Base-by-base conservation (phyloP, 2,113 vertebrate species). In the Platycercus adscitus region DNA sequence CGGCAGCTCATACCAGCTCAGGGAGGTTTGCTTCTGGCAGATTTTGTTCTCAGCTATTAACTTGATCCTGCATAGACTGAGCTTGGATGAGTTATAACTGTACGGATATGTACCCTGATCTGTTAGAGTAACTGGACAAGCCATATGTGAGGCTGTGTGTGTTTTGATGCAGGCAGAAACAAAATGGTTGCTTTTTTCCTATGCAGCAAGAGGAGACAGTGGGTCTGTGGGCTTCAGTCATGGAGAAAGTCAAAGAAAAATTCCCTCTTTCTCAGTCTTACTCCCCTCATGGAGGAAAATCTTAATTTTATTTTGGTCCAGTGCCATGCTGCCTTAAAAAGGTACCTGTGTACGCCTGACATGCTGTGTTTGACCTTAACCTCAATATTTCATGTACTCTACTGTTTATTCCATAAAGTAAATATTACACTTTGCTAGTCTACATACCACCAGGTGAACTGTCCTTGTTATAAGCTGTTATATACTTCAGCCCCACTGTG, bases 141-240 rank as follows among this genome's bases (percentile, higher is more conserved):
- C 43, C 13, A 2, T 28, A 10, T 4, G 4, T 55, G 49, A 37
- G 63, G 55, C 68, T 23, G 19, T 9, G 9, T 14, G 6, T 24
- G 21, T 81, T 77, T 8, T 29, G 39, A 71, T n/a, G 21, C 19
- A 20, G 47, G 19, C 37, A 58, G 69, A 64, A 64, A 41, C 55
- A 46, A 69, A 85, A 75, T 9, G 33, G n/a, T 39, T 64, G 69
- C 15, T 52, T 31, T 46, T 65, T 26, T 7, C 18, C 28, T 1
- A 0, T 21, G 17, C 28, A 70, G 41, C 58, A 49, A 50, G 14
- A 43, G 31, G 15, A 75, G 31, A 28, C 53, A 1, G 0, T 2
- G 21, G 2, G 1, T 72, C 56, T 82, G 33, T 58, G 35, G 43
- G 17, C 60, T 81, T 86, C 3, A 8, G 43, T 86, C 65, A 66